A percentile compares a stretch with the other conserved stretches of the same genome.
Conservation (phyloP, 2,797 vertebrate genomes). For the Aulostomus chinensis region DNA sequence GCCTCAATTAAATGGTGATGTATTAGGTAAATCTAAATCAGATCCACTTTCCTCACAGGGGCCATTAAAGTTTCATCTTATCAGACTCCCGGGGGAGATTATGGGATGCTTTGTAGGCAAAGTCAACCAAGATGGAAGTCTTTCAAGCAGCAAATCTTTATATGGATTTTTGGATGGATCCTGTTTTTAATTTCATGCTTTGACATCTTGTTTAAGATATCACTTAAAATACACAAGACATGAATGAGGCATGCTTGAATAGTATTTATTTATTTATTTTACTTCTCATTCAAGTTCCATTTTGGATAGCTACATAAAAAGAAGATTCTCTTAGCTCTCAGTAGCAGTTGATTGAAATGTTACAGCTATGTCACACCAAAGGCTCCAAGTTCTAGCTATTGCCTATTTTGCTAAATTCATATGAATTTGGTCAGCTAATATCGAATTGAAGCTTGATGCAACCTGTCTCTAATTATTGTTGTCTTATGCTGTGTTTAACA, state of each 20-base stretch:
- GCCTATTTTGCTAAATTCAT: neutral
- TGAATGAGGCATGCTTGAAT: too few relatives aligned
- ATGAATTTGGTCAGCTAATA: neutral
- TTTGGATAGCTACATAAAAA: too few relatives aligned
- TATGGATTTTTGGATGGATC: constrained; percentile 8
- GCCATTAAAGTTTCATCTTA: constrained; percentile 47
- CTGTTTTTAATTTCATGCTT: too few relatives aligned
- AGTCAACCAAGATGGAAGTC: constrained; percentile 10
- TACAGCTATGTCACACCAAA: too few relatives aligned
- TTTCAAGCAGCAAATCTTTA: constrained; percentile 11
- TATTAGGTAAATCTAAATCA: constrained; percentile 34
- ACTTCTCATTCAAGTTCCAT: too few relatives aligned
- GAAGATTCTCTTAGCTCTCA: too few relatives aligned
- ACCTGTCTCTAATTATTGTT: neutral
- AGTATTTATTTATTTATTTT: too few relatives aligned
- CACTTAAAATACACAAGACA: too few relatives aligned
- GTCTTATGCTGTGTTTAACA: neutral
- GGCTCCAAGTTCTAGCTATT: too few relatives aligned
- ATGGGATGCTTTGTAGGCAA: constrained; percentile 2
- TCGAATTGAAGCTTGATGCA: too few relatives aligned
- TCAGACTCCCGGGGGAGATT: constrained; percentile 30
- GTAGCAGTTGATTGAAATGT: too few relatives aligned
- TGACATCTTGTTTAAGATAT: neutral
- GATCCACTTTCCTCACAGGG: constrained; percentile 25
- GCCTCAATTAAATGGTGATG: constrained; percentile 21